Evolutionary conservation across 2,797 vertebrate genomes (phyloP), one percentile per base, ranked within the genome.

Genomic region (Syngnathus acus): DNA sequence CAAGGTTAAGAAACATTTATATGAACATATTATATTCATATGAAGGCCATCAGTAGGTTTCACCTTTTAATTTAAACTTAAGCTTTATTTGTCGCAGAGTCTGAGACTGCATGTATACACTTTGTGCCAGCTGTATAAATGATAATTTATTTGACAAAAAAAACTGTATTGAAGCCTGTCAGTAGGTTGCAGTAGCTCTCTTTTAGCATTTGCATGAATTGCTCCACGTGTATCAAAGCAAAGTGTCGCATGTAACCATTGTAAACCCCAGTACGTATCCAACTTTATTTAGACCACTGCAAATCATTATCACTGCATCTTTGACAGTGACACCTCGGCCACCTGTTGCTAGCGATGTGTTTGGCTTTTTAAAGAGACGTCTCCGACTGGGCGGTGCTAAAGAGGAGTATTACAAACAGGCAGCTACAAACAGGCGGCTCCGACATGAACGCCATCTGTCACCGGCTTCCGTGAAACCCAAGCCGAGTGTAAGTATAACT

Each of bases 321-420:
- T n/a, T 45, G 55, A 58, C 57, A 2, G 9, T 66, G 38, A 45
- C 65, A 37, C 61, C 43, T 45, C 53, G n/a, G 39, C 68, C 87
- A 90, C 88, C 87, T 90, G 90, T 91, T 89, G 86, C 76, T 39
- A n/a, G 75, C 43, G 69, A 21, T 68, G 83, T 78, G 82, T 77
- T 81, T 72, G 76, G 78, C 75, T 83, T 87, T 85, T 86, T 78
- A 78, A 82, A 84, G 75, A 71, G 78, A 72, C 75, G 79, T 64
- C 58, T 47, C 40, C 11, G 42, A 17, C 77, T 50, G 83, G 92
- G 91, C 84, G 90, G 91, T 86, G 90, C 86, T 77, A 70, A 67
- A n/a, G 43, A 39, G 72, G 75, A 73, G 65, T 68, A 74, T 81
- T 79, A 77, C 77, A 23, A 43, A 16, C 60, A 58, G 32, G 55